Evolutionary conservation across 1,140 invertebrate genomes (phyloP), one percentile per base, ranked within the genome.

Genomic region (Apolygus lucorum): DNA sequence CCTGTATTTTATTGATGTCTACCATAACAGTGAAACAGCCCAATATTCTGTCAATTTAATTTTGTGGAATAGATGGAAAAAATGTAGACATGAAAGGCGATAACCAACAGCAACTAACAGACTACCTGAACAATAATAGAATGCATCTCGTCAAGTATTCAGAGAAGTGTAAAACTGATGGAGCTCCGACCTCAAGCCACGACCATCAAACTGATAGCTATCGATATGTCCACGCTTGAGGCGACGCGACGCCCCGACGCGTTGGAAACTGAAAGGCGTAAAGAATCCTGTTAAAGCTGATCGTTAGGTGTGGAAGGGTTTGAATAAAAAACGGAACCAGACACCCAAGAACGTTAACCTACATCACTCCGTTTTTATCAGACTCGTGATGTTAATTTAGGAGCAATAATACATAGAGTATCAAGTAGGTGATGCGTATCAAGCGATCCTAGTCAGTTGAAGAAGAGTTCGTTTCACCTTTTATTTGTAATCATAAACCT

Each of bases 181-280:
- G 54, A 59, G 8, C 54, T 59, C 13, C 22, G 54, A 59, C 54
- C 54, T 59, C 54, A 59, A 59, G 54, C 54, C 54, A 59, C 54
- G 22, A 59, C 54, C 54, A 22, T 59, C 54, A 24, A 59, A 24
- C 11, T 59, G 54, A 59, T 59, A 24, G 54, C 22, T 22, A 59
- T 59, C 54, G 54, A 24, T 24, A 59, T 4, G 13, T 59, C 54
- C 11, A 59, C 54, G 54, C 54, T 59, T 8, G 8, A 59, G 54
- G 54, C 54, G 54, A 59, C 54, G 54, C 22, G 13, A 59, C 11
- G 54, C 13, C 54, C 22, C 54, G 54, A 59, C 54, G 8, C 22
- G 54, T 59, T 21, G 22, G 8, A 59, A 59, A 59, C 54, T 22
- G 54, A 59, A 24, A 22, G 54, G 54, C 54, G 54, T 59, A 59